These are phyloP conservation scores for Papilio aristodemus DNA, from an alignment of 1,140 invertebrate genomes.

Conservation along the genomic window DNA sequence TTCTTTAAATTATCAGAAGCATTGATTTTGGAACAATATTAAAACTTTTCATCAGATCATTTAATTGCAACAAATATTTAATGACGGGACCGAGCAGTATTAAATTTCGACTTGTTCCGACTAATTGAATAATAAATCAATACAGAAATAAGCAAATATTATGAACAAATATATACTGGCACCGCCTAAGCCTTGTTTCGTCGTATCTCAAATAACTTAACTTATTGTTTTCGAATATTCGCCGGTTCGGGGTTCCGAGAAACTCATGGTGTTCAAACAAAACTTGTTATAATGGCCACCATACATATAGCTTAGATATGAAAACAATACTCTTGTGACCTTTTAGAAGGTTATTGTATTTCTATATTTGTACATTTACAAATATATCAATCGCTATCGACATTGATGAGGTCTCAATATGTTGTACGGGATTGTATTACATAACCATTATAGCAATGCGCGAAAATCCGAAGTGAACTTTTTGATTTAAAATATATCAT, in stretches of 20 bases:
- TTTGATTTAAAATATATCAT: no score
- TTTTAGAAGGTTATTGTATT: neutral
- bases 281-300: constrained; percentile 12
- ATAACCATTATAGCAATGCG: no score
- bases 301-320: neutral
- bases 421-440: no score
- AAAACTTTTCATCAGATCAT: no score
- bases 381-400: no score
- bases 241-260: constrained; percentile 32
- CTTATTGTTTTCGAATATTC: constrained; percentile 22
- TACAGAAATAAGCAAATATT: constrained; percentile 30
- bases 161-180: constrained; percentile 6
- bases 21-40: no score
- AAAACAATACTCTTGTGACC: neutral
- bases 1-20: no score
- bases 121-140: constrained; percentile 26
- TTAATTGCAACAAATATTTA: neutral
- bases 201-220: constrained; percentile 37
- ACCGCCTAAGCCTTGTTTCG: constrained; percentile 31
- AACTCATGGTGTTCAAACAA: constrained; percentile 35
- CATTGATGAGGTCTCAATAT: no score
- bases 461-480: no score
- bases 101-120: constrained; percentile 7
- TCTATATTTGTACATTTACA: no score
- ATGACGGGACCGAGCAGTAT: neutral